These are phyloP conservation scores for Epizoanthus fatuus DNA, from an alignment of 92 coral and sea anemone genomes.

Conservation along the genomic window DNA sequence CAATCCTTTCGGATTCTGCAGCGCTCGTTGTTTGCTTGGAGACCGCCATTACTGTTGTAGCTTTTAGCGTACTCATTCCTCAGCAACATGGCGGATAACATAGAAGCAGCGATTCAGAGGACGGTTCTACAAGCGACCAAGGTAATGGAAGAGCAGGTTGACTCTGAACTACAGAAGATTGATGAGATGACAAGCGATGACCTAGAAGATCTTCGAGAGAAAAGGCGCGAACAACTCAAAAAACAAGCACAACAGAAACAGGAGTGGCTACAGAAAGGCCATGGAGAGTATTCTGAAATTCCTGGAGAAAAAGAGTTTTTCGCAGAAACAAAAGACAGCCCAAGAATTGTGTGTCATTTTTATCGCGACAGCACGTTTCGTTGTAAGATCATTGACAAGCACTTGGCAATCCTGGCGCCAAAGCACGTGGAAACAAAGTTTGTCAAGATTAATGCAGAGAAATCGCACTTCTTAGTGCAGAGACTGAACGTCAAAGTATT, in stretches of 20 bases:
- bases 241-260: conserved; percentile 88
- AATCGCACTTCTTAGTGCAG: conserved; percentile 87
- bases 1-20: conserved; percentile 59
- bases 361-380: conserved; percentile 95
- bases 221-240: conserved; percentile 92
- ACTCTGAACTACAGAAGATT: conserved; percentile 91
- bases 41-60: conserved; percentile 55
- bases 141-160: conserved; percentile 93
- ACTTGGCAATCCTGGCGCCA: conserved; percentile 91
- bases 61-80: no score
- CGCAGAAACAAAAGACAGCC: conserved; percentile 91
- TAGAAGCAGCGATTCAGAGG: conserved; percentile 84
- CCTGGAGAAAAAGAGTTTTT: conserved; percentile 96
- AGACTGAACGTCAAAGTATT: conserved; percentile 86
- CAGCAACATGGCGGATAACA: conserved; percentile 53
- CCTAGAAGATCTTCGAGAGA: conserved; percentile 94
- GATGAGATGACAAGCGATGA: conserved; percentile 95
- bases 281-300: conserved; percentile 92
- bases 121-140: conserved; percentile 93
- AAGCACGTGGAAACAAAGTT: conserved; percentile 97
- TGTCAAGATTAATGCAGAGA: conserved; percentile 90
- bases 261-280: conserved; percentile 96
- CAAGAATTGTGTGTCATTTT: conserved; percentile 94
- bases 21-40: conserved; percentile 73
- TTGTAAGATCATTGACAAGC: conserved; percentile 98